Evolutionary conservation across 2,888 invertebrate species (phyloP).

Genomic region (Phoenoteleia sp.): DNA sequence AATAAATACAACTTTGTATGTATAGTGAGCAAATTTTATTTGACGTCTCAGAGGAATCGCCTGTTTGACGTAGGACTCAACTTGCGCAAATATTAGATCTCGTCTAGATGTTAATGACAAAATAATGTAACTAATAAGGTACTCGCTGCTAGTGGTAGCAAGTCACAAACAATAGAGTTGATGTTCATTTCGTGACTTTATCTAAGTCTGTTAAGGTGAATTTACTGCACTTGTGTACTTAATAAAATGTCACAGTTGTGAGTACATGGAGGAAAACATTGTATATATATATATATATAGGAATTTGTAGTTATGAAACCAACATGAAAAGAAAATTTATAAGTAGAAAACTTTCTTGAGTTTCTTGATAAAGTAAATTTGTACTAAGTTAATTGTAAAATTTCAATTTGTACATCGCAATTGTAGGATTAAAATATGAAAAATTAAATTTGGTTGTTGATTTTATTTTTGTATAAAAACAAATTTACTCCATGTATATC

Average conservation of each 20-base stretch:
- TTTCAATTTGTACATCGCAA: too few species aligned
- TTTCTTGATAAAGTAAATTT: too few species aligned
- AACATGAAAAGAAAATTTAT: too few species aligned
- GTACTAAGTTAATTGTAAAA: too few species aligned
- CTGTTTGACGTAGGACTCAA: not conserved
- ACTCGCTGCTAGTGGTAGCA: not conserved
- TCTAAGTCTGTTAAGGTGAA: constrained; percentile 9
- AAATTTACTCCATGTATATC: too few species aligned
- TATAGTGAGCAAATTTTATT: not conserved
- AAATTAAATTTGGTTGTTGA: too few species aligned
- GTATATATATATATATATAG: too few species aligned
- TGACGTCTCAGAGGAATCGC: constrained; percentile 9
- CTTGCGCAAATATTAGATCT: constrained; percentile 56
- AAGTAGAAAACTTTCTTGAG: too few species aligned
- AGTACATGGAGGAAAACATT: not conserved
- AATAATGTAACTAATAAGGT: constrained; percentile 23
- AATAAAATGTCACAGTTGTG: not conserved
- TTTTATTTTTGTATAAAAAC: too few species aligned
- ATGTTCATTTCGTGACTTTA: not conserved
- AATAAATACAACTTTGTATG: not conserved
- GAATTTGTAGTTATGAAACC: too few species aligned
- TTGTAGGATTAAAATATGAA: too few species aligned
- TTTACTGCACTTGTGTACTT: constrained; percentile 9
- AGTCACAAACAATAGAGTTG: constrained; percentile 2
- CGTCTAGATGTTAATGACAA: constrained; percentile 56